Percentiles rank a stretch among this genome's conserved stretches.
phyloP scores from a whole-genome alignment of 1,140 invertebrate species.

The Chelonus insularis region DNA sequence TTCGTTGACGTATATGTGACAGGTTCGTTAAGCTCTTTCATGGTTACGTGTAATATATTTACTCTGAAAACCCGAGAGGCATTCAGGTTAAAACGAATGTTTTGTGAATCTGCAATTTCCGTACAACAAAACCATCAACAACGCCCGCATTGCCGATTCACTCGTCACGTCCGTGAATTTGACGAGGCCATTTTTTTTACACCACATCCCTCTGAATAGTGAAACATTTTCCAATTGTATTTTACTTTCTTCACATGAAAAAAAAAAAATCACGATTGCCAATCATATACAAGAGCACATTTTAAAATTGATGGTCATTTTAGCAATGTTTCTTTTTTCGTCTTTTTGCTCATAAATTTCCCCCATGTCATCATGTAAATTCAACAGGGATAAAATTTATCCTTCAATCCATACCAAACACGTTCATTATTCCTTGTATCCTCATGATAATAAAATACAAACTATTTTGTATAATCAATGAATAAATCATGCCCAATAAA shows the following conservation, averaged over 20 bases:
- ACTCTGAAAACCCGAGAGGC: neutral
- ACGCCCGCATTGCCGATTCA: neutral
- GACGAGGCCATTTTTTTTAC: neutral
- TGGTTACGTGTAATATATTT: neutral
- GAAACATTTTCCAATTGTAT: neutral
- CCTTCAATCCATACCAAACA: too few species aligned
- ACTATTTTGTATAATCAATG: too few species aligned
- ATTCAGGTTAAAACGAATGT: neutral
- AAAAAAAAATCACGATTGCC: slow-evolving; percentile 2
- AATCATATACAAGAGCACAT: neutral
- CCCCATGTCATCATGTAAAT: too few species aligned
- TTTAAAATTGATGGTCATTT: neutral
- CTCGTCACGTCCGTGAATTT: neutral
- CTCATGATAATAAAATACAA: too few species aligned
- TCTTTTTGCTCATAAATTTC: too few species aligned
- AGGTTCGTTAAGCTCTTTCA: slow-evolving; percentile 21
- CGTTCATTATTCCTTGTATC: too few species aligned
- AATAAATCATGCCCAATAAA: too few species aligned
- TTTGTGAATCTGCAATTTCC: slow-evolving; percentile 11
- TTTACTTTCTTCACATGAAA: neutral
- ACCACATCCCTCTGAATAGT: neutral
- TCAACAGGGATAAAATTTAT: too few species aligned
- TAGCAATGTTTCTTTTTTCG: too few species aligned
- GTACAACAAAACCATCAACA: slow-evolving; percentile 6
- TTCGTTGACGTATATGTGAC: neutral